phyloP scores from a whole-genome alignment of 1,140 invertebrate species.

The Ruditapes philippinarum region DNA sequence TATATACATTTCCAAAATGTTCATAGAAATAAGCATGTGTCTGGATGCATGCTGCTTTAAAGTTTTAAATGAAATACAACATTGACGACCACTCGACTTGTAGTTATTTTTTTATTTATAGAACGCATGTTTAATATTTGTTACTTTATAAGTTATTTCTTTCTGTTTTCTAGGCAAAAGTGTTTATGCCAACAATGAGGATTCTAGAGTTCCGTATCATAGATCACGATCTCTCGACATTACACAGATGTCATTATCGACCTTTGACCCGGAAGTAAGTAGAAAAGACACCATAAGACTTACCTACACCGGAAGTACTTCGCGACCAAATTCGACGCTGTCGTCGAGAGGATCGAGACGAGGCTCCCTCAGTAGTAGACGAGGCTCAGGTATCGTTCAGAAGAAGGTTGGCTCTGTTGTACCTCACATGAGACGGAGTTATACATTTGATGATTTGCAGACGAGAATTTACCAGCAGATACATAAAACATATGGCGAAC shows the following conservation, averaged over 20 bases:
- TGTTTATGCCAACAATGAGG: neutral
- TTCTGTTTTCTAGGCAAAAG: constrained; percentile 27
- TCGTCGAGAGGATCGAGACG: neutral
- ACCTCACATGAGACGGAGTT: neutral
- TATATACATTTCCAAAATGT: too few relatives aligned
- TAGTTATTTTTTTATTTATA: too few relatives aligned
- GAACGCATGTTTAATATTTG: too few relatives aligned
- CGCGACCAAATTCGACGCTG: neutral
- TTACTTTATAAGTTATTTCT: too few relatives aligned
- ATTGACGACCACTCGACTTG: too few relatives aligned
- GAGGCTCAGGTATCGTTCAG: neutral
- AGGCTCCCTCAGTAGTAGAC: neutral
- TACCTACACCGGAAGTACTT: constrained; percentile 25
- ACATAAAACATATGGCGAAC: constrained; percentile 32
- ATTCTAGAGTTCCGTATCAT: neutral
- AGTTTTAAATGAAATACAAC: too few relatives aligned
- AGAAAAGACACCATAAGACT: constrained; percentile 25
- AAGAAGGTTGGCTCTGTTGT: constrained; percentile 44
- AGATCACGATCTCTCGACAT: constrained; percentile 25
- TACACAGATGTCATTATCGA: neutral
- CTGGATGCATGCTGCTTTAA: too few relatives aligned
- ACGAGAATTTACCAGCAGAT: constrained; percentile 48
- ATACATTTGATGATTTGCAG: constrained; percentile 45
- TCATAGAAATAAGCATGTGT: too few relatives aligned
- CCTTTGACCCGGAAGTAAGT: constrained; percentile 26